These are phyloP conservation scores for Adrianichthys oophorus DNA, from an alignment of 2,797 vertebrate genomes.

Conservation along the genomic window DNA sequence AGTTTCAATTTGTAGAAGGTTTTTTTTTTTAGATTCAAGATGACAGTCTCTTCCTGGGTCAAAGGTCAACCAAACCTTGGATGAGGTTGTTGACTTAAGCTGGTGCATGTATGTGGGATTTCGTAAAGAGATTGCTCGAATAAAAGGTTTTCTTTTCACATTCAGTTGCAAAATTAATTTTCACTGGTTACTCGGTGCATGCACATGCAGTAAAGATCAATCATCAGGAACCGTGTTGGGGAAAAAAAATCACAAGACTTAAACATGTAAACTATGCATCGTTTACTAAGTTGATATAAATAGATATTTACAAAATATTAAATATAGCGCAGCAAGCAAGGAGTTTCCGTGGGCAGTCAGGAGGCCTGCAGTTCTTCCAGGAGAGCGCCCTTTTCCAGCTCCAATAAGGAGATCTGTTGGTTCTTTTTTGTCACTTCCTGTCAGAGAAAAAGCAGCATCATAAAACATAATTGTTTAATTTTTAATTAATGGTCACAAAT, in stretches of 20 bases:
- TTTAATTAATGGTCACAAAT: no score
- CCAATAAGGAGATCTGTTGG: constrained; percentile 68
- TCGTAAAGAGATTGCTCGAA: neutral
- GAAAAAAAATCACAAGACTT: no score
- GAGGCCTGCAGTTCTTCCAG: constrained; percentile 47
- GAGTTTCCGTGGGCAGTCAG: constrained; percentile 29
- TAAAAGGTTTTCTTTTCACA: neutral
- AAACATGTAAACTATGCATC: neutral
- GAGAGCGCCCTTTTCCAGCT: constrained; percentile 68
- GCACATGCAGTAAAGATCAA: no score
- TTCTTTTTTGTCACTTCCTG: constrained; percentile 75
- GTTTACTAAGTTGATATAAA: constrained; percentile 45
- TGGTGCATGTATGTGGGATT: no score
- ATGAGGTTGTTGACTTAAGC: no score
- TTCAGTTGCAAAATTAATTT: constrained; percentile 1
- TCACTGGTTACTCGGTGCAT: no score
- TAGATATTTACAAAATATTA: constrained; percentile 65
- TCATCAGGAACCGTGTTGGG: no score
- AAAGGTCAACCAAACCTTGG: no score
- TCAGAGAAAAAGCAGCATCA: constrained; percentile 5
- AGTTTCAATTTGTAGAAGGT: no score
- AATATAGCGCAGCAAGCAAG: neutral
- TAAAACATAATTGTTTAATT: no score
- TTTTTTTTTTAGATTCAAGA: no score
- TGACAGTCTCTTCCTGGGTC: no score